Conservation (phyloP, 2,113 vertebrate genomes). For the Tichodroma muraria region DNA sequence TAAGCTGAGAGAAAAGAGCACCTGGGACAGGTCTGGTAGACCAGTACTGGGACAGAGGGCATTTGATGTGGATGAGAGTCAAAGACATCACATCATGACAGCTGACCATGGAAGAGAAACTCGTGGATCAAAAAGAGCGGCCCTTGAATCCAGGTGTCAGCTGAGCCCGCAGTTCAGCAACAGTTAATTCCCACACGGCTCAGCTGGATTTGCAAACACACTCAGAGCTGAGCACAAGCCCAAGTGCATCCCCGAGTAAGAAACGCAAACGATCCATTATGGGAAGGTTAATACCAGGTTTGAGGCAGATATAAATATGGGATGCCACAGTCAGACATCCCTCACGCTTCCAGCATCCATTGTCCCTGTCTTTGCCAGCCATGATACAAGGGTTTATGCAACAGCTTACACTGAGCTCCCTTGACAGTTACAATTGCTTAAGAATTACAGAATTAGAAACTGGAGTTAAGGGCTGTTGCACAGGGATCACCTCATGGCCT, state of each 20-base stretch:
- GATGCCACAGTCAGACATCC: neutral
- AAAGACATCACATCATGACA: neutral
- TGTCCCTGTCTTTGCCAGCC: neutral
- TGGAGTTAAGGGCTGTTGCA: neutral
- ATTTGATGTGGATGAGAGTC: neutral
- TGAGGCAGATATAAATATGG: neutral
- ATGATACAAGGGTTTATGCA: neutral
- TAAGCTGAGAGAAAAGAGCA: neutral
- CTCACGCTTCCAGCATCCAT: neutral
- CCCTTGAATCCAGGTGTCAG: neutral
- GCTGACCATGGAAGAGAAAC: neutral
- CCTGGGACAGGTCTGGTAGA: neutral
- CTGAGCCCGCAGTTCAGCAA: neutral
- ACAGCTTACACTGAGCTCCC: neutral
- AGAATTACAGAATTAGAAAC: slow-evolving; percentile 3
- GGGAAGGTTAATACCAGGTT: neutral
- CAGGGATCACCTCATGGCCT: neutral
- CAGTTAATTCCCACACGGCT: neutral
- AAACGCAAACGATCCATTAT: neutral
- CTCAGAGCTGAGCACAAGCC: neutral
- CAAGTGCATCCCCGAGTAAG: neutral
- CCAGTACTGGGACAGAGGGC: neutral
- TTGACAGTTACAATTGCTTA: neutral
- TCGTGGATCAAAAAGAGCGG: neutral
- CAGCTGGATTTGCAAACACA: neutral